Base-by-base conservation (phyloP, 2,888 invertebrate species). In the Holacanthella duospinosa region DNA sequence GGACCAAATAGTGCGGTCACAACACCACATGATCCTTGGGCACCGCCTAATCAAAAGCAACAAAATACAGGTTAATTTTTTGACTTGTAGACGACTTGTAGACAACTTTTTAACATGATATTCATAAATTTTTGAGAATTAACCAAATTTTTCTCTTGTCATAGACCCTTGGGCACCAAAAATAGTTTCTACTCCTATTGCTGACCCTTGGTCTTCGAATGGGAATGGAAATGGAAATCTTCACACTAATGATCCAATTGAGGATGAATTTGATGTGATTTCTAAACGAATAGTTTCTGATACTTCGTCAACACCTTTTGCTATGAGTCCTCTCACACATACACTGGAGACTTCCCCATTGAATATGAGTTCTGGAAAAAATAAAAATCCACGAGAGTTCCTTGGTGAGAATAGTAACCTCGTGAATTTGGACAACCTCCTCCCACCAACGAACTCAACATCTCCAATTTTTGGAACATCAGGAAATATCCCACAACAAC, bases 371-470 rank as follows among this genome's bases (percentile, higher is more conserved):
- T 58, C 56, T 19, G 80, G 79, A 28, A 80, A 81, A 16, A 74
- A 75, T 63, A 95, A 94, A 80, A 94, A 93, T 60, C 95, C 96
- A 1, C 91, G 93, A 73, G 87, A 89, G 75, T 99, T 99, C 81
- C 85, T 99, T 61, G 97, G 97, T 55, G 94, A 94, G 79, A 96
- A 99, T 81, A 93, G 93, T 16, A 85, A 88, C 73, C 84, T 99
- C 74, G 97, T 99, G 68, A 97, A 99, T 83, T 83, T 99, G 78
- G 97, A 99, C 81, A 93, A 96, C 77, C 84, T 99, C 76, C 90
- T 99, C 74, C 86, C 82, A 61, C 78, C 81, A 55, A 27, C 54
- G 16, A 55, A 55, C 21, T 53, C 63, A 60, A 60, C 66, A 21
- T 59, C 60, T 6, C 62, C 63, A 4, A 44, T 62, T 28, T 59